These are phyloP conservation scores for Leptobrachium ailaonicum DNA, from an alignment of 2,113 vertebrate genomes.

Conservation along the genomic window DNA sequence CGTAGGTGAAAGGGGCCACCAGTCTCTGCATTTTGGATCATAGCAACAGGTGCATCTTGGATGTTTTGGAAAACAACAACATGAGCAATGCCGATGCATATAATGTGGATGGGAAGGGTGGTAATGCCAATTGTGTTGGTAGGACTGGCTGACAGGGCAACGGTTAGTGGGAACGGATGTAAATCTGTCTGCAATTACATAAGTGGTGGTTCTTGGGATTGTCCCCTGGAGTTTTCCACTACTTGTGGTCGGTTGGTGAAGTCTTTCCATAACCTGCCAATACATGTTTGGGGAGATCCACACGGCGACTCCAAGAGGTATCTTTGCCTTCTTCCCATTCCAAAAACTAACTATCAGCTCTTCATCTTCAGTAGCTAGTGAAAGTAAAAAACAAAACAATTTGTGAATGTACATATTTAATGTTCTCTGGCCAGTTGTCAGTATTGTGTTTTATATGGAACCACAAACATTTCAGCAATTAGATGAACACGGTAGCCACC, in stretches of 20 bases:
- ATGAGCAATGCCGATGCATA: neutral
- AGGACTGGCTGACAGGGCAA: slow-evolving; percentile 1
- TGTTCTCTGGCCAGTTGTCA: too few relatives aligned
- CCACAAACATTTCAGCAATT: too few relatives aligned
- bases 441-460: too few relatives aligned
- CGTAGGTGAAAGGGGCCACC: slow-evolving; percentile 57
- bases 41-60: slow-evolving; percentile 53
- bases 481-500: too few relatives aligned
- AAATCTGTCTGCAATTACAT: slow-evolving; percentile 40
- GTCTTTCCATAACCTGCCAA: slow-evolving; percentile 67
- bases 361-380: slow-evolving; percentile 65
- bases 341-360: slow-evolving; percentile 78
- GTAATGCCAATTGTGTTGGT: slow-evolving; percentile 37
- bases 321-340: slow-evolving; percentile 68
- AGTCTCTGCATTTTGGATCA: slow-evolving; percentile 36
- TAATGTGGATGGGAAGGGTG: slow-evolving; percentile 29
- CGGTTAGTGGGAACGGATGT: neutral
- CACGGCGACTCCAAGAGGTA: slow-evolving; percentile 65
- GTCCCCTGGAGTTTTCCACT: slow-evolving; percentile 18
- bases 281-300: slow-evolving; percentile 70
- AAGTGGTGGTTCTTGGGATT: neutral
- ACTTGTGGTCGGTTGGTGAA: slow-evolving; percentile 57
- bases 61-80: slow-evolving; percentile 47
- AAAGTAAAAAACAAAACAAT: neutral
- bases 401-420: too few relatives aligned